Evolutionary conservation across 2,797 vertebrate species (phyloP), one percentile per base, ranked within the genome.

Genomic region (Darevskia nairensis): DNA sequence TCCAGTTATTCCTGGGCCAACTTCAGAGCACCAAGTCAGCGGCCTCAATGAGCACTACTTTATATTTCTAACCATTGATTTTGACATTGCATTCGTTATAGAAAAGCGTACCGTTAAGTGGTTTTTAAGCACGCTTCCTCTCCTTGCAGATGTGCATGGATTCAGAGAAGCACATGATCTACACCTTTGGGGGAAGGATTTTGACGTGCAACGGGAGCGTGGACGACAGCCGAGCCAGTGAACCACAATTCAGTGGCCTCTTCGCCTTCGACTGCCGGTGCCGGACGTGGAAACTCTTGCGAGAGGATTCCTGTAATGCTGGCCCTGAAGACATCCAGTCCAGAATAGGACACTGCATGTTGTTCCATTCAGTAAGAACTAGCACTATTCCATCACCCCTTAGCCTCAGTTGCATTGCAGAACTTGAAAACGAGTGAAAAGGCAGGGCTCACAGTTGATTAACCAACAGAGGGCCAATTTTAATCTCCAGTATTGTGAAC

Each of bases 161-260:
- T 97, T 99, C 99, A 0, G 99, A 99, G 94, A 99, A 99, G 92
- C 99, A 99, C 95, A 99, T 99, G 99, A 99, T 99, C 94, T 99
- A 99, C 95, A 99, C 99, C 0, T 99, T 99, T 10, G 99, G 99
- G 1, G 99, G 99, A 6, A 97, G 99, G 27, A 99, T 99, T 94
- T 96, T 99, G 95, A 99, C 99, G 0, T 99, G 99, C 89, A 99
- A 99, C 1, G 99, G 98, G 92, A 99, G 97, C 0, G 98, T 99
- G 87, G 99, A 99, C 1, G 99, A 99, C 95, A 98, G 98, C 85
- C 97, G 99, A 91, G 98, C 98, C 55, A 98, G 98, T 0, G 99
- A 99, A 91, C 98, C 99, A 0, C 99, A 99, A 95, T 99, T 99
- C 96, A 99, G 99, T 59, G 99, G 99, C 1, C 96, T 99, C 87